Evolutionary conservation across 2,113 vertebrate genomes (phyloP), one percentile per base, ranked within the genome.

Genomic region (Chlamydotis undulata): DNA sequence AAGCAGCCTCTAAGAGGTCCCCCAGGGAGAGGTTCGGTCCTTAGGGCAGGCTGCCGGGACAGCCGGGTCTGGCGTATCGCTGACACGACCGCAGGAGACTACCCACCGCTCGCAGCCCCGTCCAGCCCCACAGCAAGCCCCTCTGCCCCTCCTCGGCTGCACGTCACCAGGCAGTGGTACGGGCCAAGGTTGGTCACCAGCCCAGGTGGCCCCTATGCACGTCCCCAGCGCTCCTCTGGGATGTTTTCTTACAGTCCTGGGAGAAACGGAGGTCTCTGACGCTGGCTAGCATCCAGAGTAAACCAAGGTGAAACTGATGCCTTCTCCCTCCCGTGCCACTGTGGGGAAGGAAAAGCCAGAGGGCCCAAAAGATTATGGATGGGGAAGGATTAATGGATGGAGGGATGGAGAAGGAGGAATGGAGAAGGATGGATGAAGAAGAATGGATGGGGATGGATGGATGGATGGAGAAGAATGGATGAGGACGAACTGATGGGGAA

Each of bases 101-200:
- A 12, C 12, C n/a, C 75, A 55, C 29, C 1, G 0, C 79, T 47
- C 1, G 3, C 31, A 45, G 35, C 43, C 10, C 37, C 16, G 0
- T 4, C 61, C 70, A 8, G 33, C 35, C 65, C 76, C 53, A 0
- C 35, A 25, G 55, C 33, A 24, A 28, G 35, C 10, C 35, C 41
- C 69, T 23, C 9, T 8, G 39, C 14, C 68, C 39, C 39, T 45
- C 7, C 88, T 29, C 1, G 0, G 91, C 49, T 49, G 7, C 39
- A 9, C 0, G 8, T 43, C 74, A 21, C 43, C 43, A 3, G 73
- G 69, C 49, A 41, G 31, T 0, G 60, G 25, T 12, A 6, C 0
- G 3, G 39, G 55, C 3, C 1, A 22, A 59, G 43, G 26, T 2
- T 1, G 37, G 76, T 15, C 33, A 23, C 13, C 61, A 14, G 24